Base-by-base conservation (phyloP, 2,888 invertebrate species). In the Sclerodermus sp. region DNA sequence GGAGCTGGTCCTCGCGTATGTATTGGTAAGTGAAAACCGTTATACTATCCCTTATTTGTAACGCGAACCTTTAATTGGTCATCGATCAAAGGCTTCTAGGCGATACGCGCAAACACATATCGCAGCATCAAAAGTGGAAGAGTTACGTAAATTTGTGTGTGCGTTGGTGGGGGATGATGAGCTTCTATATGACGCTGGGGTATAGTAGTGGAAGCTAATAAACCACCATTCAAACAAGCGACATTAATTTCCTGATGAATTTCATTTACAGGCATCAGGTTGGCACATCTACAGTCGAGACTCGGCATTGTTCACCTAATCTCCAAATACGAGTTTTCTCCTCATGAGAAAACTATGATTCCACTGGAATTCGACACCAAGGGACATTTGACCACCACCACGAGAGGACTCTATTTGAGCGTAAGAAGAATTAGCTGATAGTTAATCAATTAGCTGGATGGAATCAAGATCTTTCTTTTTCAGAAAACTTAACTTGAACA, bases 1-100 rank as follows among this genome's bases (percentile, higher is more conserved):
- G 74, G 74, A 12, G 74, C 70, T 5, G 76, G 76, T 12, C 74
- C 73, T 2, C 67, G 64, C 12, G 44, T 44, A 10, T 76, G 76
- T 39, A 72, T 76, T 14, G 74, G 74, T 76, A 58, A 48, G n/a
- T 12, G 34, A 3, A 3, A 34, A 34, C 34, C 4, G 12, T 4
- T 34, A 4, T 34, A 8, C 10, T 8, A 23, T 23, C 23, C 3
- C 23, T 5, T n/a, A n/a, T n/a, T 23, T 23, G 23, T 23, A 5
- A 23, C 23, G 8, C 8, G 8, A 5, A 23, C 23, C 4, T 23
- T 23, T 23, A n/a, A n/a, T n/a, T n/a, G n/a, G n/a, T n/a, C n/a
- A n/a, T n/a, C n/a, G n/a, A n/a, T n/a, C n/a, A n/a, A n/a, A n/a
- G n/a, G n/a, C n/a, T n/a, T n/a, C n/a, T n/a, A n/a, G n/a, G n/a